Conservation (phyloP, 2,797 vertebrate genomes). For the Euthynnus affinis region DNA sequence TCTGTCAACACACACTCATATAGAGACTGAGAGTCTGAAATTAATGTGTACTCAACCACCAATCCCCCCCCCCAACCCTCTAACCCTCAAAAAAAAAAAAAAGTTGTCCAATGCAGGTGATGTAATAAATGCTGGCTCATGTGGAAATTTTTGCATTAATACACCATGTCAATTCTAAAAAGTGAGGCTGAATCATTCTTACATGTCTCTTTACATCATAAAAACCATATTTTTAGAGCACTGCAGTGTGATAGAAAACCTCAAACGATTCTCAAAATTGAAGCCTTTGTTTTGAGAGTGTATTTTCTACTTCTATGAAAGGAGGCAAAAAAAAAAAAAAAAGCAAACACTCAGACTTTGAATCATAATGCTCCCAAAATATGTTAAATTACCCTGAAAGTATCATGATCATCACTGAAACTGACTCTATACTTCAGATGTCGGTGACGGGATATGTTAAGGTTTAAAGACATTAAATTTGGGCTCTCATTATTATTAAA, state of each 20-base stretch:
- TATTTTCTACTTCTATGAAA: neutral
- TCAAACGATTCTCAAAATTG: neutral
- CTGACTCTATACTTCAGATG: neutral
- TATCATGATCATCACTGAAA: neutral
- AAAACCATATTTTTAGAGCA: neutral
- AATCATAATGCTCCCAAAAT: neutral
- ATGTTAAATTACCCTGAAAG: neutral
- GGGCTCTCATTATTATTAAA: neutral
- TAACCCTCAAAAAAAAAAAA: neutral
- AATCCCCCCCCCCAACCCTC: too few relatives aligned
- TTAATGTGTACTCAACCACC: neutral
- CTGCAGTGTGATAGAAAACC: too few relatives aligned
- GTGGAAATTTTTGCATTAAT: neutral
- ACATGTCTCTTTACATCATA: neutral
- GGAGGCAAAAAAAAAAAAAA: neutral
- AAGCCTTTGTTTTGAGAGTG: neutral
- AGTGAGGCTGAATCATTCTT: rapidly evolving
- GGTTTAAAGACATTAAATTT: neutral
- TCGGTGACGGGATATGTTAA: neutral
- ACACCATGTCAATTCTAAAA: neutral
- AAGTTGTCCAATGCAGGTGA: neutral
- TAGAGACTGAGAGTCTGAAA: neutral
- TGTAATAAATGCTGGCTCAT: neutral
- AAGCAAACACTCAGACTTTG: neutral
- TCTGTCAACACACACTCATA: neutral